A percentile compares a stretch with the other conserved stretches of the same genome.
phyloP scores from a whole-genome alignment of 2,113 vertebrate genomes.

The Psilopsiagon aymara region DNA sequence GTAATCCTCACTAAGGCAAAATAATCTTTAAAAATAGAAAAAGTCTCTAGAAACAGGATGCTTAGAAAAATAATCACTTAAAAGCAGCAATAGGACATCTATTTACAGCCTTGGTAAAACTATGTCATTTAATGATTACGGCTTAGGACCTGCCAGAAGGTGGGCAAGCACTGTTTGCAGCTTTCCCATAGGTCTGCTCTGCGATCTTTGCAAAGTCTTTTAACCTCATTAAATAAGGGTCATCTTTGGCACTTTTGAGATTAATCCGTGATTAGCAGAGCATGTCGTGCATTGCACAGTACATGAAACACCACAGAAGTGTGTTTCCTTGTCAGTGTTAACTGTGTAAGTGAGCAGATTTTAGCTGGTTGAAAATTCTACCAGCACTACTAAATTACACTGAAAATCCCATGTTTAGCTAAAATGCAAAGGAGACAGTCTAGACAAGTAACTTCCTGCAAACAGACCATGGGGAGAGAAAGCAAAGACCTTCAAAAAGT shows the following conservation, averaged over 20 bases:
- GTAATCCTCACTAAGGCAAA: background rate
- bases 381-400: background rate
- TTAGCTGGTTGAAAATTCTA: background rate
- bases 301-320: background rate
- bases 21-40: background rate
- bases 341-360: background rate
- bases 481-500: background rate
- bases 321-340: background rate
- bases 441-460: background rate
- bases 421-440: background rate
- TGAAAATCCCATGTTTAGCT: background rate
- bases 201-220: background rate
- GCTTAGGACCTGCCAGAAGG: background rate
- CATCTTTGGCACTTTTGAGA: constrained; percentile 9
- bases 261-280: constrained; percentile 5
- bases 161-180: background rate
- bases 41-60: background rate
- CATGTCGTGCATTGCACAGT: background rate
- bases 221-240: constrained; percentile 50
- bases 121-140: background rate
- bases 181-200: background rate
- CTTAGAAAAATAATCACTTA: background rate
- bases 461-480: background rate
- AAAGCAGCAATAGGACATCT: background rate
- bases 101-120: background rate